Base-by-base conservation (phyloP, 2,797 vertebrate genomes). In the Dendrocincla tyrannina region DNA sequence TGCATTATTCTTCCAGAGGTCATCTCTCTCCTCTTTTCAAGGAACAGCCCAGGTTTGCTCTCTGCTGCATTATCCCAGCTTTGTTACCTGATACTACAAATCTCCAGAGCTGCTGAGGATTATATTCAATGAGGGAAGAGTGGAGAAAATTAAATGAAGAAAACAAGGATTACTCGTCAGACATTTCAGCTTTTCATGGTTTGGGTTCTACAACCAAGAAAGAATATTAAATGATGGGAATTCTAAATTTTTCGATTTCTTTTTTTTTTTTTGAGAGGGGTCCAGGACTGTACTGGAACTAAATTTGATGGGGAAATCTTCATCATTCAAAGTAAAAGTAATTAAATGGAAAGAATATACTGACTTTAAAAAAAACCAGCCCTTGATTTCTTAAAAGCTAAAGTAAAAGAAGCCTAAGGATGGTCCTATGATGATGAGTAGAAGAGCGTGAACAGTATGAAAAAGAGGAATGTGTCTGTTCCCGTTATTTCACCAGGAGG, bases 61-160 rank as follows among this genome's bases (percentile, higher is more conserved):
- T 56, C 76, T 24, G 11, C 79, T 76, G 74, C 64, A 62, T 88
- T 95, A 95, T 82, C 89, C 79, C 56, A 94, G 67, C 17, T 93
- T 79, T 84, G 70, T 77, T 88, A 91, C 66, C 85, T 86, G 52
- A 91, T 28, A 63, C 28, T 62, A 27, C 78, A 66, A 52, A 85
- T 79, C 72, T 70, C 75, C 76, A 91, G 78, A 60, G 67, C 73
- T 84, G 80, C 69, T 86, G 33, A 89, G 72, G 41, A 95, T 93
- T 91, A 55, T 76, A 92, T 18, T 33, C 69, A 91, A 60, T 59
- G 46, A 85, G 42, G 58, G 77, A 60, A 50, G 50, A 59, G 73
- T 32, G 42, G 30, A 84, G 93, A 94, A 90, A 66, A 79, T 80
- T 63, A 78, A 92, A 82, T 1, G 3, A 86, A 67, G 46, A 56